These are phyloP conservation scores for Gopherus flavomarginatus DNA, from an alignment of 2,113 vertebrate species.

Conservation along the genomic window DNA sequence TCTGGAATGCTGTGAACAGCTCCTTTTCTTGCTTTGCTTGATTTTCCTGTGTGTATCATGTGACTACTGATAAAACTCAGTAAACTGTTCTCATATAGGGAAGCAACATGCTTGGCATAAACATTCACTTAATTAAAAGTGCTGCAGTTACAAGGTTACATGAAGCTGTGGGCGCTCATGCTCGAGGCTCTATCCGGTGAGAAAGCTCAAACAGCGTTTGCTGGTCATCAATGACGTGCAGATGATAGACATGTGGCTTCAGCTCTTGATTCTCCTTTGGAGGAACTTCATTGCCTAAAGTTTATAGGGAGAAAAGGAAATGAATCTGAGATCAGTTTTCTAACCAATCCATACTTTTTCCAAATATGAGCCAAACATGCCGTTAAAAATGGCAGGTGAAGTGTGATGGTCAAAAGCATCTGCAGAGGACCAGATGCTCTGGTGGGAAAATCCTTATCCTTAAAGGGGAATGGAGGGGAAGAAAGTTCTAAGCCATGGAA, in stretches of 20 bases:
- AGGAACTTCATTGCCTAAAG: conserved; percentile 84
- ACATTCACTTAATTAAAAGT: conserved; percentile 72
- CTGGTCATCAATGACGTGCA: conserved; percentile 97
- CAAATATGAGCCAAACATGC: not conserved
- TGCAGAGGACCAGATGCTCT: not conserved
- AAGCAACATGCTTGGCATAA: conserved; percentile 76
- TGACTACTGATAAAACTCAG: conserved; percentile 87
- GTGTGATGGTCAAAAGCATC: not conserved
- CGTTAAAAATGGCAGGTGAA: not conserved
- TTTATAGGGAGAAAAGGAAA: conserved; percentile 9
- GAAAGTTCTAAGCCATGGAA: not conserved
- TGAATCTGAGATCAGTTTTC: conserved; percentile 31
- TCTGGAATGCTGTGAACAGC: conserved; percentile 20
- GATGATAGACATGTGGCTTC: conserved; percentile 87
- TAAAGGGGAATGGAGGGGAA: not conserved
- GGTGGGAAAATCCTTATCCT: not conserved
- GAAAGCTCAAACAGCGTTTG: conserved; percentile 96
- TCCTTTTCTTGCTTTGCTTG: conserved; percentile 49
- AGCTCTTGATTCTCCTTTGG: conserved; percentile 92
- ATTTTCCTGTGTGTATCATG: conserved; percentile 47
- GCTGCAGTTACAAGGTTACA: conserved; percentile 59
- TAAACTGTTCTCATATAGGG: conserved; percentile 72
- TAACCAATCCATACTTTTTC: not conserved
- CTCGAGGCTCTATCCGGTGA: conserved; percentile 93
- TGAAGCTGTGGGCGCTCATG: conserved; percentile 64